These are phyloP conservation scores for Chymomyza amoena DNA, from an alignment of 2,888 invertebrate genomes.

Conservation along the genomic window DNA sequence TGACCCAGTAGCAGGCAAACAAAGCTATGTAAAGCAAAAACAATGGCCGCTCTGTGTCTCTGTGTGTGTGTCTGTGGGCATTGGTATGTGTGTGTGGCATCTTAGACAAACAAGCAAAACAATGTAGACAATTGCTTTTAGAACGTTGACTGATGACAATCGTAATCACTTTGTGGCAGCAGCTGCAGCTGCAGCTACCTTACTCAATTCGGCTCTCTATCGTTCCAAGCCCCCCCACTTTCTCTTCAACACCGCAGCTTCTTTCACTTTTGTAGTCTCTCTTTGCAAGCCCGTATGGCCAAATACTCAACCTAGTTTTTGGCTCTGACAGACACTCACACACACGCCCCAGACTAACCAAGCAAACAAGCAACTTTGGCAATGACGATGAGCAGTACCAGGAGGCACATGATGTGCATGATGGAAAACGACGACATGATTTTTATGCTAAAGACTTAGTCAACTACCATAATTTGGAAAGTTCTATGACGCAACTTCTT, in stretches of 20 bases:
- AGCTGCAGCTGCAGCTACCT: slow-evolving; percentile 66
- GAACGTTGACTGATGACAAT: slow-evolving; percentile 72
- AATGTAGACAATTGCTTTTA: slow-evolving; percentile 73
- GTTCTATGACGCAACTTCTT: background rate
- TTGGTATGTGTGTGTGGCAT: slow-evolving; percentile 40
- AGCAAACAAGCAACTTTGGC: background rate
- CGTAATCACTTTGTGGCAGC: slow-evolving; percentile 68
- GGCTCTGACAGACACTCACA: background rate
- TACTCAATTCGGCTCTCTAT: slow-evolving; percentile 40
- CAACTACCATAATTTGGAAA: background rate
- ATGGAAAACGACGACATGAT: background rate
- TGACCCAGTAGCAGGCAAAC: slow-evolving; percentile 62
- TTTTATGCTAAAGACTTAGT: background rate
- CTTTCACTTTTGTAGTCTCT: background rate
- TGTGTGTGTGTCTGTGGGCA: slow-evolving; percentile 15
- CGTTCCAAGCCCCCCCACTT: background rate
- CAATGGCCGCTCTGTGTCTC: slow-evolving; percentile 39
- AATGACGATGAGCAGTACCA: background rate
- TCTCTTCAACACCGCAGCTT: background rate
- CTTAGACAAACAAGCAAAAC: slow-evolving; percentile 70
- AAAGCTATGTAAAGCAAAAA: slow-evolving; percentile 50
- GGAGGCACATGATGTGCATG: background rate
- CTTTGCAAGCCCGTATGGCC: background rate
- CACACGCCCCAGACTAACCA: background rate
- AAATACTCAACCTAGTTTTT: slow-evolving; percentile 1